Conservation (phyloP, 2,888 invertebrate species). For the Morpho achilles region DNA sequence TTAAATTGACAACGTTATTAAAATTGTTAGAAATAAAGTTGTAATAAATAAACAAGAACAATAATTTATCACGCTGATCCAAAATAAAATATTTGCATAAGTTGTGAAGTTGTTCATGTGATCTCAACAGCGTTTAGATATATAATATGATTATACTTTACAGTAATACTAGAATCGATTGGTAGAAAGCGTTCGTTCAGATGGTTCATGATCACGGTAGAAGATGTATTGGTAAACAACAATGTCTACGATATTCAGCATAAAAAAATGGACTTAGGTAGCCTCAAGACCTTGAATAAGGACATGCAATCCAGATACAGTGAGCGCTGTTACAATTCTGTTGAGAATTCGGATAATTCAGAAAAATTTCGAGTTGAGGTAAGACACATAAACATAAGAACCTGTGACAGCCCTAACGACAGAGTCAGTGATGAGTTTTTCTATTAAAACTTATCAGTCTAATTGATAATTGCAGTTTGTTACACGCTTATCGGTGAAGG, state of each 20-base stretch:
- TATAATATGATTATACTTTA: background rate
- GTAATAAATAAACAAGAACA: no score
- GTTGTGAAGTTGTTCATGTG: no score
- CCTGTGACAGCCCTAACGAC: no score
- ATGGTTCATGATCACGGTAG: constrained; percentile 70
- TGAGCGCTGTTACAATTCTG: constrained; percentile 56
- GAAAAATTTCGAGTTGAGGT: constrained; percentile 57
- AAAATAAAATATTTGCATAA: no score
- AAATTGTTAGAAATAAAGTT: no score
- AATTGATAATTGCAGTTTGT: no score
- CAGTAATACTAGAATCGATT: constrained; percentile 48
- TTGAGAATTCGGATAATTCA: constrained; percentile 61
- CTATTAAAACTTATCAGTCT: no score
- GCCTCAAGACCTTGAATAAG: constrained; percentile 55
- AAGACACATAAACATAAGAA: constrained; percentile 7
- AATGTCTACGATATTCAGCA: constrained; percentile 39
- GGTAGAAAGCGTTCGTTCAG: constrained; percentile 47
- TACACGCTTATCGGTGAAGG: no score
- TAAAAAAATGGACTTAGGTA: constrained; percentile 49
- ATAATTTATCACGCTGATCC: no score
- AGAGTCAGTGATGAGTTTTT: no score
- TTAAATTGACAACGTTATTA: no score
- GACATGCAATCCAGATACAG: constrained; percentile 53
- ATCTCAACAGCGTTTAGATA: no score
- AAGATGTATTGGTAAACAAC: constrained; percentile 58